A percentile compares a stretch with the other conserved stretches of the same genome.
These are phyloP conservation scores for Diaperis boleti DNA, from an alignment of 2,888 invertebrate species.

Conservation along the genomic window DNA sequence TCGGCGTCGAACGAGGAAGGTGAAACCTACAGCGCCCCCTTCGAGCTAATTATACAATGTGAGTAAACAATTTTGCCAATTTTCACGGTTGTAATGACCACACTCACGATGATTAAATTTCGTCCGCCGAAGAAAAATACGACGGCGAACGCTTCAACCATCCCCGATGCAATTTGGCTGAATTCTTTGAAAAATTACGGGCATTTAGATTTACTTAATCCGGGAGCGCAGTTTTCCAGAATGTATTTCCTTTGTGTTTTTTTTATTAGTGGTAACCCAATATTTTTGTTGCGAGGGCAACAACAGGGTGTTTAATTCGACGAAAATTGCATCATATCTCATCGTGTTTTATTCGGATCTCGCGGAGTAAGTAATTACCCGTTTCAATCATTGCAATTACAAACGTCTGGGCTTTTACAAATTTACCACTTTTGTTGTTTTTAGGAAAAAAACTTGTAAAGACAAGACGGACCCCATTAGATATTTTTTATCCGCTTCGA, in stretches of 20 bases:
- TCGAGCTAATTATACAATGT: conserved; percentile 83
- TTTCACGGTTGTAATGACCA: conserved; percentile 37
- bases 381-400: no score
- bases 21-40: conserved; percentile 80
- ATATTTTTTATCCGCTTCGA: no score
- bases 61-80: conserved; percentile 66
- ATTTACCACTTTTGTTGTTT: no score
- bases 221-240: conserved; percentile 28
- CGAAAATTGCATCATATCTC: no score
- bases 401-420: no score
- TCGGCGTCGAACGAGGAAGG: conserved; percentile 85
- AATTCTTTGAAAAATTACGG: conserved; percentile 39
- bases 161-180: conserved; percentile 41
- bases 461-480: no score
- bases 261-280: no score
- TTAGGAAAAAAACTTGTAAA: no score
- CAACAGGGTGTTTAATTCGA: no score
- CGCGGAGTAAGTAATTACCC: no score
- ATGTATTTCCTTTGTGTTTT: conserved; percentile 36
- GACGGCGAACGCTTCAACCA: conserved; percentile 30
- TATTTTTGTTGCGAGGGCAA: no score
- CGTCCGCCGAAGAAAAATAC: conserved; percentile 30
- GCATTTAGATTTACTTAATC: conserved; percentile 44
- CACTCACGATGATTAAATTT: conserved; percentile 43
- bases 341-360: conserved; percentile 16